Percentiles rank a stretch among this genome's conserved stretches.
Conservation (phyloP, 2,888 invertebrate genomes). For the Copidosoma aretas region DNA sequence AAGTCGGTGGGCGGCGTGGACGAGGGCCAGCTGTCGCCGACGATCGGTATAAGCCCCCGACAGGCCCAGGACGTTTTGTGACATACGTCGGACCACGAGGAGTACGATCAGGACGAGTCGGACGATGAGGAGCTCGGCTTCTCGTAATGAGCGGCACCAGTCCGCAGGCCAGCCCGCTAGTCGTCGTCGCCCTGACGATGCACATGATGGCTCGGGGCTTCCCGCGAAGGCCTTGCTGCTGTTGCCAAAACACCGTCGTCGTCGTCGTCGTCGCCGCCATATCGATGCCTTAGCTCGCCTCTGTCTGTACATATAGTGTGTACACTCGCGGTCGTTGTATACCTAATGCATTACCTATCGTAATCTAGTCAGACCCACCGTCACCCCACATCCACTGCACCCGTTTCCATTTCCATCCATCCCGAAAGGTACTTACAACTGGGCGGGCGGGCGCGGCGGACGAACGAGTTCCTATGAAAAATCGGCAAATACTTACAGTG, state of each 20-base stretch:
- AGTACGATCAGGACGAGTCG: constrained; percentile 61
- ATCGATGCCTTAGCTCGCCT: background rate
- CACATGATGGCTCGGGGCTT: background rate
- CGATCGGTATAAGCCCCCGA: constrained; percentile 61
- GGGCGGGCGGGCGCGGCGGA: background rate
- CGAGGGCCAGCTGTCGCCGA: constrained; percentile 61
- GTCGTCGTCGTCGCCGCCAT: background rate
- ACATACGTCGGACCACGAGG: constrained; percentile 64
- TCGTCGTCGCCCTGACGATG: background rate
- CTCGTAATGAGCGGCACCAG: constrained; percentile 29
- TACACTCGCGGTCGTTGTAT: background rate
- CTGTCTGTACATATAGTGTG: background rate
- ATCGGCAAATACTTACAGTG: background rate
- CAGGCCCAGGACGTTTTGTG: constrained; percentile 61
- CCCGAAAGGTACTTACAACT: too few species aligned
- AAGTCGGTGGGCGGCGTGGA: constrained; percentile 48
- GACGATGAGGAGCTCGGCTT: constrained; percentile 60
- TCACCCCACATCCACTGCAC: too few species aligned
- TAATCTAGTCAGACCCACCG: too few species aligned
- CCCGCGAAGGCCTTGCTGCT: background rate
- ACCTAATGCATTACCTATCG: too few species aligned
- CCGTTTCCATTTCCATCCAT: too few species aligned
- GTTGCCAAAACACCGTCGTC: background rate
- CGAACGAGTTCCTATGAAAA: background rate
- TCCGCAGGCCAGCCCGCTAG: background rate